Evolutionary conservation across 2,113 vertebrate species (phyloP), one percentile per base, ranked within the genome.

Genomic region (Siniperca chuatsi): DNA sequence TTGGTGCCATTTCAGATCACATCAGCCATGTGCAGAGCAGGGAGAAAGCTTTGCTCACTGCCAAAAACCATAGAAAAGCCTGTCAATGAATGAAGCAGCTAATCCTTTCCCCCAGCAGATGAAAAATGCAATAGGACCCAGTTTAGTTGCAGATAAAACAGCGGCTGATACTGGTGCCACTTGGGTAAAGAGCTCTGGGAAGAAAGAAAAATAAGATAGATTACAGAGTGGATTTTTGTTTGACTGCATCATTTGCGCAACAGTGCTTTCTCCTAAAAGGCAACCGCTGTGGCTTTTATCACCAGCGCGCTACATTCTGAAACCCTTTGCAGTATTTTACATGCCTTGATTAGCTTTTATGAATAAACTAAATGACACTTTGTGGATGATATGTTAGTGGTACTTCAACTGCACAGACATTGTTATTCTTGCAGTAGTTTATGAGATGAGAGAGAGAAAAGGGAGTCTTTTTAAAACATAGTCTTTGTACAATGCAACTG

Each of bases 251-350:
- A 54, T 87, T 69, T 73, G 64, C 4, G 6, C 73, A 58, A 52
- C 18, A 58, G 65, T 40, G 11, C 18, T 78, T 79, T 75, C 61
- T 69, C 78, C 57, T 66, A n/a, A 75, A 78, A 69, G 35, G 4
- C 29, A 29, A 70, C 44, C 6, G 5, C 11, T 1, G 15, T 7
- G 16, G 16, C 44, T 81, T 83, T 85, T 29, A n/a, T n/a, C 90
- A 90, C 55, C 64, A 5, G 23, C 67, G 1, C 50, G 91, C 81
- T 7, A 92, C 52, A 95, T 95, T 94, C 91, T 87, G 78, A 84
- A 71, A 58, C 15, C 70, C 79, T 77, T 37, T 87, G 90, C 81
- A 82, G 92, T 86, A 93, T 94, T 91, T 94, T 80, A 87, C 90
- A 9, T 3, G 40, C 72, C 81, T 86, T 91, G 87, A 92, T 93